Evolutionary conservation across 2,888 invertebrate genomes (phyloP).

Genomic region (Nephrotoma guestfalica): DNA sequence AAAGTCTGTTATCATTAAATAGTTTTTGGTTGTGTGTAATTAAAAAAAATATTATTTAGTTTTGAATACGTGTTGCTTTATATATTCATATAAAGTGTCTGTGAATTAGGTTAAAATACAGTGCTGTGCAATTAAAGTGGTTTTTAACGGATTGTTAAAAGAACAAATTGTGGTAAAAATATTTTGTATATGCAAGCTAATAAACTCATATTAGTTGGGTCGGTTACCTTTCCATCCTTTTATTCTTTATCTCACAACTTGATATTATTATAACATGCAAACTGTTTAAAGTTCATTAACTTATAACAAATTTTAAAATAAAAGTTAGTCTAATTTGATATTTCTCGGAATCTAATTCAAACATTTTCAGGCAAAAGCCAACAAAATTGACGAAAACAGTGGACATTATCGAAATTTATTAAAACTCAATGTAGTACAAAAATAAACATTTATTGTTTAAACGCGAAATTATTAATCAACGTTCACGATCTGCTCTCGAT

Average conservation of each 20-base stretch:
- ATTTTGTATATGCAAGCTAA: background rate
- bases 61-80: background rate
- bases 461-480: background rate
- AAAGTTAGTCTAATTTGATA: background rate
- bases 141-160: background rate
- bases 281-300: background rate
- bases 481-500: background rate
- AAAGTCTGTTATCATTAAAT: background rate
- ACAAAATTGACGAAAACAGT: background rate
- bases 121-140: background rate
- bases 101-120: background rate
- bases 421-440: background rate
- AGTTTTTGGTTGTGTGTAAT: background rate
- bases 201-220: background rate
- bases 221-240: background rate
- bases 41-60: background rate
- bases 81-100: background rate
- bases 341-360: background rate
- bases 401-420: background rate
- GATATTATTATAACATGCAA: background rate
- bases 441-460: background rate
- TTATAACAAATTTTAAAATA: background rate
- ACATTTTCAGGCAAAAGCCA: background rate
- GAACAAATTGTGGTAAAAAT: background rate
- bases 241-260: background rate